phyloP scores from a whole-genome alignment of 1,140 invertebrate species.

The Caenorhabditis remanei region DNA sequence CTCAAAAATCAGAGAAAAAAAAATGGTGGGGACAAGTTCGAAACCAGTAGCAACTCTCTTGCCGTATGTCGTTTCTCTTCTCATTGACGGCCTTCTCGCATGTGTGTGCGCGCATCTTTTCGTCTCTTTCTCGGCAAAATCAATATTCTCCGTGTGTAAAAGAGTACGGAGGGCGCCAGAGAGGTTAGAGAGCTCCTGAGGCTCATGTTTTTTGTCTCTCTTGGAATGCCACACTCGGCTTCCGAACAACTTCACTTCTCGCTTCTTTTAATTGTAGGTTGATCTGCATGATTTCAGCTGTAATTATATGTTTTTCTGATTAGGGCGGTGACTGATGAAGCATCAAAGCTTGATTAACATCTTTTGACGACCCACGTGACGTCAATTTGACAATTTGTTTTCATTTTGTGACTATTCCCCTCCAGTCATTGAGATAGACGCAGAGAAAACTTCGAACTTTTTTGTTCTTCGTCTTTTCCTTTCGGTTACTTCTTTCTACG shows the following conservation, averaged over 20 bases:
- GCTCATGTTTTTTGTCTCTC: not conserved
- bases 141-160: constrained; percentile 23
- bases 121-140: constrained; percentile 9
- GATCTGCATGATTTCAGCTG: too few species aligned
- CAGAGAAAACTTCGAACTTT: not conserved
- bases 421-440: not conserved
- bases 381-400: constrained; percentile 35
- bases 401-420: constrained; percentile 1
- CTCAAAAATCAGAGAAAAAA: constrained; percentile 7
- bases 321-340: not conserved
- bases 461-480: not conserved
- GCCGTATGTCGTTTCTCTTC: not conserved
- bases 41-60: constrained; percentile 40
- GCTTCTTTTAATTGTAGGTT: not conserved
- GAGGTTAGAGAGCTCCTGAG: not conserved
- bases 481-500: not conserved
- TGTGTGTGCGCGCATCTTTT: constrained; percentile 42
- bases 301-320: not conserved
- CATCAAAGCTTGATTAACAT: not conserved
- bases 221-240: not conserved
- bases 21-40: not conserved
- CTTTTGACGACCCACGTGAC: constrained; percentile 18
- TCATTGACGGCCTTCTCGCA: constrained; percentile 24
- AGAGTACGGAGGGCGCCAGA: not conserved
- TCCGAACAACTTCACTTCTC: too few species aligned